phyloP scores from a whole-genome alignment of 2,797 vertebrate species.

The Pteropus rufus region DNA sequence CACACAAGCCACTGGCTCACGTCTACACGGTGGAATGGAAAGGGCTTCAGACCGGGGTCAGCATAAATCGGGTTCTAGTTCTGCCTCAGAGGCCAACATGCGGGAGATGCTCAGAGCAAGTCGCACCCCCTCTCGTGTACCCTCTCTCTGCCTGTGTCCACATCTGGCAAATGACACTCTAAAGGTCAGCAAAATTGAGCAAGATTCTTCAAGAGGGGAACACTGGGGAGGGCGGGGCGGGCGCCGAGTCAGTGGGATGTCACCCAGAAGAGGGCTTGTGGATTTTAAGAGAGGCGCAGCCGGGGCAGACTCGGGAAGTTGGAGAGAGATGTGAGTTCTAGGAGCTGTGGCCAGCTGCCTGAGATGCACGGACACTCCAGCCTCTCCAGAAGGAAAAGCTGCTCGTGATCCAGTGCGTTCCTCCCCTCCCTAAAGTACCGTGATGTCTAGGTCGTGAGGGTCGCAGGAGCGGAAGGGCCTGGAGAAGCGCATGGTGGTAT shows the following conservation, averaged over 20 bases:
- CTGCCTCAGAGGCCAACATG: not conserved
- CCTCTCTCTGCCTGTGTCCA: not conserved
- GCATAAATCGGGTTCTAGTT: not conserved
- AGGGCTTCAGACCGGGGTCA: not conserved
- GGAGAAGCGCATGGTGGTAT: constrained; percentile 84
- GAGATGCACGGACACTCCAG: too few relatives aligned
- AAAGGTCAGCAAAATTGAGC: not conserved
- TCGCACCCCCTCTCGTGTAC: not conserved
- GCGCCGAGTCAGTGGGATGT: not conserved
- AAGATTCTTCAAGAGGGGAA: not conserved
- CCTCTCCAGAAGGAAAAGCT: not conserved
- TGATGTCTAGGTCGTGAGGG: constrained; percentile 82
- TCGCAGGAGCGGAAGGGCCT: constrained; percentile 82
- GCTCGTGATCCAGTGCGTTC: not conserved
- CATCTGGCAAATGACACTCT: not conserved
- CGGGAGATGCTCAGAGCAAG: not conserved
- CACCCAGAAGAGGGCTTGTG: not conserved
- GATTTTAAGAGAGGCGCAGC: not conserved
- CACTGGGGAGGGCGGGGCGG: too few relatives aligned
- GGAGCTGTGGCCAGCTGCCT: not conserved
- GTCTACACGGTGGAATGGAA: not conserved
- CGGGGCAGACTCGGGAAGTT: not conserved
- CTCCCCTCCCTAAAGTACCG: constrained; percentile 73
- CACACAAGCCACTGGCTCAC: not conserved
- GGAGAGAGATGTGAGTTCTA: not conserved